Evolutionary conservation across 2,113 vertebrate genomes (phyloP), one percentile per base, ranked within the genome.

Genomic region (Daubentonia madagascariensis): DNA sequence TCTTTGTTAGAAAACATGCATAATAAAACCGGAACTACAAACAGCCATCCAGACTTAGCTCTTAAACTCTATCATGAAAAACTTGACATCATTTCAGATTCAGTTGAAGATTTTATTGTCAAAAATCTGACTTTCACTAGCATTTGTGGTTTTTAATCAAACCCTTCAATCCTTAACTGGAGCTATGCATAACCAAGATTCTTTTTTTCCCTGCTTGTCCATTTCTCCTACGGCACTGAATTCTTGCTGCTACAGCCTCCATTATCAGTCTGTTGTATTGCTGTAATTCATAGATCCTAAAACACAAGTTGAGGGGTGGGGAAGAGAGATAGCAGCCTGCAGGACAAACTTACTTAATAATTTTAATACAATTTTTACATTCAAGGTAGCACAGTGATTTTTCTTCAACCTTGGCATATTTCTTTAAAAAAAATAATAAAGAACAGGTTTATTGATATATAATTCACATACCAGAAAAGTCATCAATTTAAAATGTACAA

Each of bases 1-100:
- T 92, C 86, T 92, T 73, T 94, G 50, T 35, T 97, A 79, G 89
- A 76, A 95, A 97, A 96, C n/a, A 91, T 22, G 57, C 14, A 30
- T 43, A 89, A 73, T 61, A 86, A 95, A 96, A 73, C 57, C 81
- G 52, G 48, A 88, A 85, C 88, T 30, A 57, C 22, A 92, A 80
- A 90, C 40, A 76, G 11, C 65, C 40, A 70, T 48, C 83, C 52
- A 85, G 50, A 68, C 63, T 67, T 20, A 3, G n/a, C 45, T 93
- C 61, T 73, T 80, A 37, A 96, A 75, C 43, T 43, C 65, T 80
- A n/a, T 73, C 85, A 70, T 59, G 48, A 76, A 72, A 97, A 92
- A 40, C 72, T 9, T 20, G 84, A 73, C 20, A 25, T 50, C 4
- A 22, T 85, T 40, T 94, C 63, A 67, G 35, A 95, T 61, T 61